phyloP scores from a whole-genome alignment of 2,888 invertebrate genomes.

The Caenorhabditis plicata region DNA sequence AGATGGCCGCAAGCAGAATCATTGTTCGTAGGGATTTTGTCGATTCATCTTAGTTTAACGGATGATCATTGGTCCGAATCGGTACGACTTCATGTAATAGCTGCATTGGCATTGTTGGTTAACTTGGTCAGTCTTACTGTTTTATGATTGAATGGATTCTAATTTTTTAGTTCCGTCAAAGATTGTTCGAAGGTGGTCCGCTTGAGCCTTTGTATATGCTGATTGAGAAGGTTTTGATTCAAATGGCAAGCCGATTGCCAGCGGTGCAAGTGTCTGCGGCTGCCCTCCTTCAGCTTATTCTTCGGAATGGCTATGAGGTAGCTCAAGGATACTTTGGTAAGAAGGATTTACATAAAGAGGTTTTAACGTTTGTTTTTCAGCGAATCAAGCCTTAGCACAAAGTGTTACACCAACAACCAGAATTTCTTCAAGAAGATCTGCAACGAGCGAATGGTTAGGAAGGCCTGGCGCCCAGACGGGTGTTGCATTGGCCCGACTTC shows the following conservation, averaged over 20 bases:
- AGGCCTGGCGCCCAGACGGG: conserved; percentile 75
- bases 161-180: conserved; percentile 46
- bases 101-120: conserved; percentile 85
- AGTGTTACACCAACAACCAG: conserved; percentile 24
- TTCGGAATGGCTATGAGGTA: conserved; percentile 58
- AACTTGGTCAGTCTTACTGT: conserved; percentile 72
- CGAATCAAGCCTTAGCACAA: conserved; percentile 31
- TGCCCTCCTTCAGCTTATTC: conserved; percentile 59
- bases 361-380: conserved; percentile 3
- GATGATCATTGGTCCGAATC: conserved; percentile 87
- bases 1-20: conserved; percentile 70
- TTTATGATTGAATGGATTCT: not conserved
- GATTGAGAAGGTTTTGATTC: conserved; percentile 56
- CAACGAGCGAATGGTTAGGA: conserved; percentile 43
- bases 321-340: conserved; percentile 37
- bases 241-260: conserved; percentile 55
- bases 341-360: not conserved
- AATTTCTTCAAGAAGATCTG: conserved; percentile 9
- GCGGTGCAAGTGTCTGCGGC: conserved; percentile 61
- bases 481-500: conserved; percentile 89
- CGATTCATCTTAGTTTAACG: conserved; percentile 82
- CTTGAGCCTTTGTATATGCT: conserved; percentile 57
- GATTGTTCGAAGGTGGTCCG: conserved; percentile 56
- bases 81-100: conserved; percentile 86
- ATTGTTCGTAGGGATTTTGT: conserved; percentile 80